Evolutionary conservation across 2,888 invertebrate species (phyloP), one percentile per base, ranked within the genome.

Genomic region (Parthenolecanium corni): DNA sequence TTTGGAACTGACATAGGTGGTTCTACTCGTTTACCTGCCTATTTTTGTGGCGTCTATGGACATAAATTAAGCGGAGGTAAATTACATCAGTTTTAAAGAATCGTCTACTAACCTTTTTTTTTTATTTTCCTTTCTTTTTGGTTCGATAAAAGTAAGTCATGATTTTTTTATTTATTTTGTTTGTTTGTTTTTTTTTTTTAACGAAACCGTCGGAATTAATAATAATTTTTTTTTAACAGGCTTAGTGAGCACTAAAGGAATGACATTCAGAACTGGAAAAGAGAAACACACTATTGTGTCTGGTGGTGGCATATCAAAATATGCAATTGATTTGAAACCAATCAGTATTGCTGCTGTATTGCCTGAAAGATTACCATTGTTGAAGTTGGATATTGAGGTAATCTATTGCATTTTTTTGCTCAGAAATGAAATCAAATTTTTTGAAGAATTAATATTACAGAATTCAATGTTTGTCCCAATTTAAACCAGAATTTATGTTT

Each of bases 1-100:
- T 76, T 96, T 56, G 93, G 89, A 25, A 86, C 87, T 0, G 97
- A 97, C 73, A 94, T 97, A 69, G 96, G 95, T n/a, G 97, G 97
- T 0, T 94, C 94, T 3, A 88, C 91, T 52, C 81, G 97, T 36
- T 90, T 93, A 81, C 94, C 94, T 0, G 83, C 87, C 0, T 90
- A 87, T 73, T 91, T 84, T 77, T 91, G 89, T 75, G 93, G 94
- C 0, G 77, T 93, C 56, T 93, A 84, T 74, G 93, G 88, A 0
- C 84, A 89, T 71, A 90, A 91, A 72, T 84, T 89, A 2, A 84
- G 82, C 1, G 78, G 79, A 58, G 72, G 74, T 69, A 3, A 14
- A 31, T 31, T 31, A 31, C 31, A 6, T 31, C 31, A 31, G 9
- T 31, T 31, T 9, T n/a, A n/a, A n/a, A n/a, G 31, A 31, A 31